Percentiles rank a stretch among this genome's conserved stretches.
phyloP scores from a whole-genome alignment of 2,113 vertebrate genomes.

The Rhinoptilus africanus region DNA sequence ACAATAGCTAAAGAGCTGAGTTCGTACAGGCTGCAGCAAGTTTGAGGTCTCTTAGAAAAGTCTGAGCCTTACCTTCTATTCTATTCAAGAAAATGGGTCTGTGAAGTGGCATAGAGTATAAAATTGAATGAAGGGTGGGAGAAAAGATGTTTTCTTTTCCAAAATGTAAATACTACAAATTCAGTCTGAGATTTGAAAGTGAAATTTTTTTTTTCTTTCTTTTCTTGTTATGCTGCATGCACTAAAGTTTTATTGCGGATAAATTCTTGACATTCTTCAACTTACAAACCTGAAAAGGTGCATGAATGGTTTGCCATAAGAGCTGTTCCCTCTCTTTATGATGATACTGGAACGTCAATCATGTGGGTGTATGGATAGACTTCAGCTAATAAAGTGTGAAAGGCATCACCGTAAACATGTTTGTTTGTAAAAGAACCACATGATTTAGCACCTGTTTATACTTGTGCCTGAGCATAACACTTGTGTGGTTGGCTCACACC shows the following conservation, averaged over 20 bases:
- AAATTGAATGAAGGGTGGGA: neutral
- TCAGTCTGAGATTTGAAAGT: neutral
- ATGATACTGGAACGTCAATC: neutral
- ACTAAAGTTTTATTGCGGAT: neutral
- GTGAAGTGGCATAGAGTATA: neutral
- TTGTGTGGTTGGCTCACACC: fast-evolving
- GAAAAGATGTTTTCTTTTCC: neutral
- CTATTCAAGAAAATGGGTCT: neutral
- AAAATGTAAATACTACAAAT: neutral
- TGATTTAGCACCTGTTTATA: neutral
- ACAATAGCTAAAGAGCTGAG: neutral
- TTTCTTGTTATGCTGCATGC: neutral
- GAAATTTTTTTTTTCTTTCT: neutral
- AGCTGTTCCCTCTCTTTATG: neutral
- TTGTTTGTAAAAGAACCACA: neutral
- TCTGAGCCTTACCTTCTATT: neutral
- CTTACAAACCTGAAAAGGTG: neutral
- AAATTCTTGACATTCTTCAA: neutral
- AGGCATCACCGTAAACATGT: neutral
- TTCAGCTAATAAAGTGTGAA: neutral
- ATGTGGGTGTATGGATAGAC: neutral
- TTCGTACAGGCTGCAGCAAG: neutral
- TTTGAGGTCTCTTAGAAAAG: neutral
- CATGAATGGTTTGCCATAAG: fast-evolving
- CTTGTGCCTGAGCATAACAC: neutral